These are phyloP conservation scores for Dermatophagoides farinae DNA, from an alignment of 1,140 invertebrate genomes.

Conservation along the genomic window DNA sequence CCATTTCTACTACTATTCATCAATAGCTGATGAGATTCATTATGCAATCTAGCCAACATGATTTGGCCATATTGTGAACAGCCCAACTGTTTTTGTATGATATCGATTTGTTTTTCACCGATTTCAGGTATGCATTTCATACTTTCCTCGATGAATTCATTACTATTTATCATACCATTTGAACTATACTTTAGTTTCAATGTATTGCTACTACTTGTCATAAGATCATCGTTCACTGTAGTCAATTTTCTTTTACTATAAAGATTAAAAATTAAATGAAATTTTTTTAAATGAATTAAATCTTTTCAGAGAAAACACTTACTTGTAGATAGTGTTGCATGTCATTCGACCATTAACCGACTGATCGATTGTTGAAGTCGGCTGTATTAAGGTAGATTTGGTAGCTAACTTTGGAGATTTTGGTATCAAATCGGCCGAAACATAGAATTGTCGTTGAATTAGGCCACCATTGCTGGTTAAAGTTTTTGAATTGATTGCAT, in stretches of 20 bases:
- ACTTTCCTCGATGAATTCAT: not conserved
- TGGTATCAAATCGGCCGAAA: not conserved
- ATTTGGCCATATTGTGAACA: conserved; percentile 1
- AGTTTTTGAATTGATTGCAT: no score
- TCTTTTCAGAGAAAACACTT: not conserved
- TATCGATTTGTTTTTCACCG: not conserved
- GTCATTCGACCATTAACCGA: not conserved
- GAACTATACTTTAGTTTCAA: conserved; percentile 4
- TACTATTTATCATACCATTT: not conserved
- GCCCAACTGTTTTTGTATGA: not conserved
- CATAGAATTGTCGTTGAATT: not conserved
- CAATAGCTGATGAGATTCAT: not conserved
- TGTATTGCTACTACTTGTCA: not conserved
- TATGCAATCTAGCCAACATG: not conserved
- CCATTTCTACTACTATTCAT: not conserved
- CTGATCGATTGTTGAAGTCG: not conserved
- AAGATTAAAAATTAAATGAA: not conserved
- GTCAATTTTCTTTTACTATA: not conserved
- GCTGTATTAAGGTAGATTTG: not conserved
- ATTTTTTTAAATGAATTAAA: not conserved
- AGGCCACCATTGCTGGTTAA: not conserved
- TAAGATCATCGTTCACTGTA: not conserved
- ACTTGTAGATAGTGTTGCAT: conserved; percentile 7
- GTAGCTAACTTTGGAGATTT: not conserved
- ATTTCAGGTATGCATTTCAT: conserved; percentile 5